Evolutionary conservation across 35 echinoderm and acorn worm genomes (phyloP).

Genomic region (Nesometra sesokonis): DNA sequence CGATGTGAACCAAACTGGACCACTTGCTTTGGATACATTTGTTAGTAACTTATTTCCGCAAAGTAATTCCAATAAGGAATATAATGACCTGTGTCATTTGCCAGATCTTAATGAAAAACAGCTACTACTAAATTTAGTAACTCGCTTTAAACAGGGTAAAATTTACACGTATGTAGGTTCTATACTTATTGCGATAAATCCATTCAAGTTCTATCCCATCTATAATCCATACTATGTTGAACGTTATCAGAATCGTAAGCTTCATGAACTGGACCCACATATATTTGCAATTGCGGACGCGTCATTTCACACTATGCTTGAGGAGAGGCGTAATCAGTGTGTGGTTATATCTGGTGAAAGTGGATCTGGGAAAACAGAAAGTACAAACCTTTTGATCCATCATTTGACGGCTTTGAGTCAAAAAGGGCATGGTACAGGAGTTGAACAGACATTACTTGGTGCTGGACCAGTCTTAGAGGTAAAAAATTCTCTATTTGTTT

Average conservation of each 20-base stretch:
- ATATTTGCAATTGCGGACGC: conserved; percentile 98
- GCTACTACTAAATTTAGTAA: conserved; percentile 62
- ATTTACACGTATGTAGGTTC: conserved; percentile 99
- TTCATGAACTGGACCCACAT: conserved; percentile 80
- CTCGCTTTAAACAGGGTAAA: conserved; percentile 90
- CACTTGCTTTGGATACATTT: conserved; percentile 68
- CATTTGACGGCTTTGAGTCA: conserved; percentile 93
- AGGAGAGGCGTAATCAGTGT: conserved; percentile 81
- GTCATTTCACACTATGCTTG: conserved; percentile 94
- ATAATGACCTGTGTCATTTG: conserved; percentile 94
- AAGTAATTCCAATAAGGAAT: conserved; percentile 62
- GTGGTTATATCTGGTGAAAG: conserved; percentile 98
- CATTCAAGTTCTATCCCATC: conserved; percentile 89
- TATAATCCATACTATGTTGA: conserved; percentile 98
- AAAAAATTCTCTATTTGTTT: conserved; percentile 8
- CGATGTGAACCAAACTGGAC: conserved; percentile 49
- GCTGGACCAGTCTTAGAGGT: conserved; percentile 99
- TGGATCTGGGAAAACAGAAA: conserved; percentile 96
- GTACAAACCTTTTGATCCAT: conserved; percentile 84
- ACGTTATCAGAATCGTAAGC: conserved; percentile 91
- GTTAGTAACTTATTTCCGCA: conserved; percentile 90
- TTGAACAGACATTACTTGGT: conserved; percentile 91
- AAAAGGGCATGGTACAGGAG: conserved; percentile 85
- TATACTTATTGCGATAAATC: conserved; percentile 88
- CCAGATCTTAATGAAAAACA: conserved; percentile 90